Evolutionary conservation across 2,113 vertebrate species (phyloP).

Genomic region (Odocoileus virginianus): DNA sequence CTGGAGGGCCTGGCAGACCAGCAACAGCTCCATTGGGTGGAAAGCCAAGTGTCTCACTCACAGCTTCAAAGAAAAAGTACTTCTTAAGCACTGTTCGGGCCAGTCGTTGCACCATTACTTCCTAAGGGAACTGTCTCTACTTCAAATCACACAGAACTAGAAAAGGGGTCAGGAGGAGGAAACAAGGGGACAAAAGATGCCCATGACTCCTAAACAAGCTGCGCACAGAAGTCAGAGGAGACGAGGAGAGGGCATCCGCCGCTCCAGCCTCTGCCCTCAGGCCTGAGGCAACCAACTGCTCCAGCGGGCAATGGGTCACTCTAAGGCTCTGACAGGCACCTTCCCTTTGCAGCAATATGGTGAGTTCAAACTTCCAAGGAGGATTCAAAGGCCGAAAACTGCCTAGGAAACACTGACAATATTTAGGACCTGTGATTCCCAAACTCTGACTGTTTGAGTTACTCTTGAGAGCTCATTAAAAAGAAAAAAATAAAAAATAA

Average conservation of each 20-base stretch:
- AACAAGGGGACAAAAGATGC: neutral
- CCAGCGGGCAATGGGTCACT: neutral
- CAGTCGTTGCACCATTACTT: neutral
- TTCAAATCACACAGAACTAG: neutral
- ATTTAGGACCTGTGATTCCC: neutral
- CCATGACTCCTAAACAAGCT: neutral
- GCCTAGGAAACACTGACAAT: neutral
- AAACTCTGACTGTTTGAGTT: neutral
- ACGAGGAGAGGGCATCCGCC: accelerated
- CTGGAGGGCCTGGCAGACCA: neutral
- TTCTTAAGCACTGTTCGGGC: neutral
- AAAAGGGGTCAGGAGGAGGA: neutral
- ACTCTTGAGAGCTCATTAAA: neutral
- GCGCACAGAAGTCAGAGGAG: neutral
- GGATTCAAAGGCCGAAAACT: neutral
- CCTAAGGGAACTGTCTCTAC: neutral
- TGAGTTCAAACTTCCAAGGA: neutral
- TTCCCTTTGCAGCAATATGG: neutral
- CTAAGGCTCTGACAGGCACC: neutral
- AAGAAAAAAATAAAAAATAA: neutral
- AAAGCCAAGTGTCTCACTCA: neutral
- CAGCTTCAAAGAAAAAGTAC: neutral
- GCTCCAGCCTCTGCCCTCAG: neutral
- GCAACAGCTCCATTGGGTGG: neutral
- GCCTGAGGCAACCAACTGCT: neutral